Conservation (phyloP, 2,113 vertebrate species). For the Steatornis caripensis region DNA sequence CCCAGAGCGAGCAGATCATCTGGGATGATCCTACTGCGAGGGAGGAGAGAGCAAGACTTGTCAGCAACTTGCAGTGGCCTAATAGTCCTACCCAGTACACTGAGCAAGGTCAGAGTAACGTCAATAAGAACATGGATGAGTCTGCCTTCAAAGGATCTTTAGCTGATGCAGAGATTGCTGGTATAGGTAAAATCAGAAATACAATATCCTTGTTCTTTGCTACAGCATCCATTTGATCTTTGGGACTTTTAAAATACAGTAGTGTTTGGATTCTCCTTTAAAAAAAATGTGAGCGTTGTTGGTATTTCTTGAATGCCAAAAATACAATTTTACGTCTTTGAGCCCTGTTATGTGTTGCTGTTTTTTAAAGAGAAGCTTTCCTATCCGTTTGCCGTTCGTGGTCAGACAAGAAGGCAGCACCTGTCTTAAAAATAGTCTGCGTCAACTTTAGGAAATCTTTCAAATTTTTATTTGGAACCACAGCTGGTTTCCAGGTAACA, state of each 20-base stretch:
- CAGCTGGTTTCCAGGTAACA: not conserved
- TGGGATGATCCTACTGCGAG: slow-evolving; percentile 97
- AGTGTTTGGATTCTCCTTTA: not conserved
- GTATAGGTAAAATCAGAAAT: slow-evolving; percentile 75
- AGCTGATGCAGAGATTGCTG: slow-evolving; percentile 80
- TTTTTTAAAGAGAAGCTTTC: not conserved
- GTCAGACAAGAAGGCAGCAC: not conserved
- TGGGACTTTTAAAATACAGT: not conserved
- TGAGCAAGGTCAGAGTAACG: slow-evolving; percentile 65
- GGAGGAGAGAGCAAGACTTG: slow-evolving; percentile 92
- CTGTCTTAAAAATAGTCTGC: not conserved
- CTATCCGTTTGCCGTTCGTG: not conserved
- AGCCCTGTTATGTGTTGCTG: not conserved
- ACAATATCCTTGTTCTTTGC: not conserved
- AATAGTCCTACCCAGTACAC: slow-evolving; percentile 86
- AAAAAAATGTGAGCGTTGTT: not conserved
- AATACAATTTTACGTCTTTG: not conserved
- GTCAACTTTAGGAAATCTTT: not conserved
- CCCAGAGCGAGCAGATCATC: slow-evolving; percentile 95
- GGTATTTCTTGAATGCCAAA: not conserved
- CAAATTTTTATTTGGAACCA: not conserved
- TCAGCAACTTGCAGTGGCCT: slow-evolving; percentile 94
- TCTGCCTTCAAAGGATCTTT: slow-evolving; percentile 71
- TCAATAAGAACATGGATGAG: slow-evolving; percentile 44
- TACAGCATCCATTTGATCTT: not conserved